A percentile compares a stretch with the other conserved stretches of the same genome.
These are phyloP conservation scores for Pandemis corylana DNA, from an alignment of 2,888 invertebrate genomes.

Conservation along the genomic window DNA sequence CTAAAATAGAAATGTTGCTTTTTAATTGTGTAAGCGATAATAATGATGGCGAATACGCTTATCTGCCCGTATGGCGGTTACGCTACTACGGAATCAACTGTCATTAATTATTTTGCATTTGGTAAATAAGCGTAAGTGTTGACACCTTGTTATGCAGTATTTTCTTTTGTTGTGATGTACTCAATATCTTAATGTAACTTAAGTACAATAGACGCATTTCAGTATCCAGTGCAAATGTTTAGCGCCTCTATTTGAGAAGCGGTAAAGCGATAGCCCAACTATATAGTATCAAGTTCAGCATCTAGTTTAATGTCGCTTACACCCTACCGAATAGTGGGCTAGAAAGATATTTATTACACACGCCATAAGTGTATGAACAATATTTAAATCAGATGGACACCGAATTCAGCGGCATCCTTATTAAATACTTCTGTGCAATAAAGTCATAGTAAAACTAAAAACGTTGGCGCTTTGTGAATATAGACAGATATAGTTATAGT, in stretches of 20 bases:
- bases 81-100: not conserved
- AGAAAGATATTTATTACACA: not conserved
- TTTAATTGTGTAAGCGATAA: not conserved
- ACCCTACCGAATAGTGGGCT: not conserved
- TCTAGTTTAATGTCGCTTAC: not conserved
- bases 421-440: no score
- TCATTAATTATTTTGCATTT: not conserved
- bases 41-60: not conserved
- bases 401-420: not conserved
- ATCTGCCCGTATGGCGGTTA: not conserved
- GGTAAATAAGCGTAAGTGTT: slow-evolving; percentile 9
- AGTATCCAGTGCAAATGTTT: slow-evolving; percentile 10
- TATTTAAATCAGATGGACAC: not conserved
- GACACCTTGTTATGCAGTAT: slow-evolving; percentile 30
- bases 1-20: slow-evolving; percentile 9
- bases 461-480: not conserved
- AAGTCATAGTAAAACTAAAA: not conserved
- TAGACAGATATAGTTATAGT: not conserved
- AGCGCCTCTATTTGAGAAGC: not conserved
- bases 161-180: slow-evolving; percentile 30
- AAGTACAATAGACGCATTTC: slow-evolving; percentile 25
- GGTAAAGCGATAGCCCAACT: not conserved
- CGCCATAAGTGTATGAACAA: not conserved
- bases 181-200: slow-evolving; percentile 14
- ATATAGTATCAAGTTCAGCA: no score